These are phyloP conservation scores for Trachemys scripta DNA, from an alignment of 2,113 vertebrate genomes.

Conservation along the genomic window DNA sequence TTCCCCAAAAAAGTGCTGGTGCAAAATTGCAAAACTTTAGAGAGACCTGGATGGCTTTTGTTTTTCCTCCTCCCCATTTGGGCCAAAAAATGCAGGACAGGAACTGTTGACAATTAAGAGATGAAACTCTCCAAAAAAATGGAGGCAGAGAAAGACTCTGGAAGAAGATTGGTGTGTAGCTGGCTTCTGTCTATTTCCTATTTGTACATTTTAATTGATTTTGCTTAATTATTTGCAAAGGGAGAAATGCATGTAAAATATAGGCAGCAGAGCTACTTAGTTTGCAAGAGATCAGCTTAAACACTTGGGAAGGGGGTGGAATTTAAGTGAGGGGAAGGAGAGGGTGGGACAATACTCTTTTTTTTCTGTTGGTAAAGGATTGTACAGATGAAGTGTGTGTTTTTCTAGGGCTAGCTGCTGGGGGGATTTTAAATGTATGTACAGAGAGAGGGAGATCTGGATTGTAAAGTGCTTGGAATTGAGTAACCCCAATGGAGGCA, in stretches of 20 bases:
- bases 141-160: constrained; percentile 91
- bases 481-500: constrained; percentile 36
- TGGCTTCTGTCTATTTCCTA: constrained; percentile 71
- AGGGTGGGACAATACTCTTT: constrained; percentile 50
- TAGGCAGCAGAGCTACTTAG: constrained; percentile 34
- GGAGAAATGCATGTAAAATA: constrained; percentile 55
- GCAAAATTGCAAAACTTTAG: constrained; percentile 83
- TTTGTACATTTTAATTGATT: constrained; percentile 75
- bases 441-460: constrained; percentile 49
- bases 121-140: constrained; percentile 88
- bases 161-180: constrained; percentile 97
- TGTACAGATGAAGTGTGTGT: constrained; percentile 57
- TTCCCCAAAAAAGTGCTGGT: constrained; percentile 78
- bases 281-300: constrained; percentile 35
- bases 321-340: constrained; percentile 74
- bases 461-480: constrained; percentile 71
- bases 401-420: constrained; percentile 44
- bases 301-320: constrained; percentile 52
- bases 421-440: constrained; percentile 35
- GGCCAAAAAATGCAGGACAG: constrained; percentile 81
- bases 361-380: constrained; percentile 26
- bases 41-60: constrained; percentile 79
- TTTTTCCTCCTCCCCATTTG: constrained; percentile 70
- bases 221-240: constrained; percentile 57
- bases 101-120: constrained; percentile 83